phyloP scores from a whole-genome alignment of 2,888 invertebrate genomes.

The Hymenopus coronatus region DNA sequence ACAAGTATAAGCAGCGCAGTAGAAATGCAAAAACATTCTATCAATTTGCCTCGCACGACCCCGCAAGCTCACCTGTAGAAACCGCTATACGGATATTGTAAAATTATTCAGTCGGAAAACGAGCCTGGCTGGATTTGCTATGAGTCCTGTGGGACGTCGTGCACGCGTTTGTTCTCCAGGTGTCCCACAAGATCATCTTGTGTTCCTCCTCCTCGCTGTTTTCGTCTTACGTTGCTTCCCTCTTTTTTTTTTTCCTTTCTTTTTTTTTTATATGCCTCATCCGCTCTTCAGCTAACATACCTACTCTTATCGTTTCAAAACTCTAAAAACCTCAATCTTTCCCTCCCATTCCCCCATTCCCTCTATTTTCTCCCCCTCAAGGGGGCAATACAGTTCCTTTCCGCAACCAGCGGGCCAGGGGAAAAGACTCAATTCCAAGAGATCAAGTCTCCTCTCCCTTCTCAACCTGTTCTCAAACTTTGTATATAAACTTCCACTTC shows the following conservation, averaged over 20 bases:
- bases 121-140: neutral
- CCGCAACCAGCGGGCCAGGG: conserved; percentile 6
- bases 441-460: conserved; percentile 15
- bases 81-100: neutral
- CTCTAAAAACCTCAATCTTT: conserved; percentile 23
- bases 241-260: neutral
- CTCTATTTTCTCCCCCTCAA: conserved; percentile 23
- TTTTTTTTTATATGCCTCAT: neutral
- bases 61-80: neutral
- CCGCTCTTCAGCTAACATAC: neutral
- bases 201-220: neutral
- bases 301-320: neutral
- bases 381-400: conserved; percentile 28
- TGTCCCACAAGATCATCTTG: conserved; percentile 12
- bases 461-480: conserved; percentile 27
- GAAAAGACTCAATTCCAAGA: conserved; percentile 27
- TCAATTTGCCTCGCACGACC: neutral
- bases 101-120: conserved; percentile 15
- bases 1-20: no score
- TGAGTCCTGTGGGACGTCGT: neutral
- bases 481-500: conserved; percentile 21
- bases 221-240: neutral
- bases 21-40: neutral
- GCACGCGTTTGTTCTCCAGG: conserved; percentile 17
- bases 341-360: conserved; percentile 1